These are phyloP conservation scores for Rissa tridactyla DNA, from an alignment of 2,113 vertebrate species.

Conservation along the genomic window DNA sequence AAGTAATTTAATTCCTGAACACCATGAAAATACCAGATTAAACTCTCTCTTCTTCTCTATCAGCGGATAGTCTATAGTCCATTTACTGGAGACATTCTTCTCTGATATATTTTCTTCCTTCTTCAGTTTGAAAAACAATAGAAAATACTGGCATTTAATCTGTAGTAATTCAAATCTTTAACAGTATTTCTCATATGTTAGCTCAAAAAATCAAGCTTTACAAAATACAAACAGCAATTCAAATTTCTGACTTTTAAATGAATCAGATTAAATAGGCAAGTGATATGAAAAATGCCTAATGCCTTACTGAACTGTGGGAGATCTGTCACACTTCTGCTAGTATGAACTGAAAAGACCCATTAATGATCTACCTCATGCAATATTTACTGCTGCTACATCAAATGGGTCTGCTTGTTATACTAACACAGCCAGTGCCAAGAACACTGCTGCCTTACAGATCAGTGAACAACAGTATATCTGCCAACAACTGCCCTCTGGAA, in stretches of 20 bases:
- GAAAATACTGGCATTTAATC: not conserved
- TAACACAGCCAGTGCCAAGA: constrained; percentile 31
- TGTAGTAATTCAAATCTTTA: not conserved
- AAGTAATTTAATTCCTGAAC: not conserved
- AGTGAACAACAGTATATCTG: constrained; percentile 44
- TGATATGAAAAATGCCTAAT: constrained; percentile 5
- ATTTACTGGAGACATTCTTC: not conserved
- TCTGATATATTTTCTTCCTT: not conserved
- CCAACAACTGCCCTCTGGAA: not conserved
- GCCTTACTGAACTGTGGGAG: not conserved
- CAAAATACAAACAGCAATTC: not conserved
- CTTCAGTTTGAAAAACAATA: not conserved
- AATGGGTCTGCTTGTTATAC: constrained; percentile 56
- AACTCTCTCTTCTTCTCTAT: not conserved
- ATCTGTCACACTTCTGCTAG: constrained; percentile 10
- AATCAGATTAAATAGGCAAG: constrained; percentile 34
- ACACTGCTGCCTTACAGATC: not conserved
- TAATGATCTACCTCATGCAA: constrained; percentile 70
- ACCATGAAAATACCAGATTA: not conserved
- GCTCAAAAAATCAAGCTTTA: not conserved
- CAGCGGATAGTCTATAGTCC: not conserved
- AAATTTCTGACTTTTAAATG: constrained; percentile 24
- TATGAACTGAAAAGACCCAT: constrained; percentile 56
- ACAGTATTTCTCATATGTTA: not conserved
- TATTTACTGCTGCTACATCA: constrained; percentile 72